phyloP scores from a whole-genome alignment of 2,797 vertebrate genomes.

The Monodelphis domestica region DNA sequence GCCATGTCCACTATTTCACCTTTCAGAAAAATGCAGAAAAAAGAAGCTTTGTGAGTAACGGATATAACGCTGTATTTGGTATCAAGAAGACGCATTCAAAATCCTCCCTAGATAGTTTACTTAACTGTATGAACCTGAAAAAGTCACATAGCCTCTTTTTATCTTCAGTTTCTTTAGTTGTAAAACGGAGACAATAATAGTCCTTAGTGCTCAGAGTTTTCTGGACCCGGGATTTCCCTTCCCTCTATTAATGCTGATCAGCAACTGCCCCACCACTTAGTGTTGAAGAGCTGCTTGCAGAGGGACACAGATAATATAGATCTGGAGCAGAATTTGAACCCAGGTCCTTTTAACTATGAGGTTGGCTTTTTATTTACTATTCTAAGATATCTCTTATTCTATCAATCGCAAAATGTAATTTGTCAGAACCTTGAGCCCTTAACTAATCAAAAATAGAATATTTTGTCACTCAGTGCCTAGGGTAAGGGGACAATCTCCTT shows the following conservation, averaged over 20 bases:
- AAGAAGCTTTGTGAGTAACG: background rate
- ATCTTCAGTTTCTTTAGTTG: background rate
- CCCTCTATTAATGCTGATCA: background rate
- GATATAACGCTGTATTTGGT: background rate
- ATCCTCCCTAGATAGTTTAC: background rate
- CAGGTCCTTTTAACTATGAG: background rate
- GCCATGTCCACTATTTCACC: background rate
- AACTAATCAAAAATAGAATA: background rate
- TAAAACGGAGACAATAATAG: background rate
- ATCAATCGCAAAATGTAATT: background rate
- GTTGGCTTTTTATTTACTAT: background rate
- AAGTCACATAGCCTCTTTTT: background rate
- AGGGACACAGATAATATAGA: background rate
- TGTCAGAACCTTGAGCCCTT: background rate
- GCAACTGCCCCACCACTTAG: background rate
- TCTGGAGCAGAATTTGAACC: background rate
- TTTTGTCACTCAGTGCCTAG: background rate
- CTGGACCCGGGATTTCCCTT: background rate
- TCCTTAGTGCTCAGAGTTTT: background rate
- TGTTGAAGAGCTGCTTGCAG: background rate
- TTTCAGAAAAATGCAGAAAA: background rate
- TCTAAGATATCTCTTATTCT: background rate
- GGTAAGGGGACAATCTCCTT: background rate
- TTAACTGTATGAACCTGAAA: background rate
- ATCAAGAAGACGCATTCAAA: background rate